Evolutionary conservation across 2,797 vertebrate genomes (phyloP).

Genomic region (Arvicola amphibius): DNA sequence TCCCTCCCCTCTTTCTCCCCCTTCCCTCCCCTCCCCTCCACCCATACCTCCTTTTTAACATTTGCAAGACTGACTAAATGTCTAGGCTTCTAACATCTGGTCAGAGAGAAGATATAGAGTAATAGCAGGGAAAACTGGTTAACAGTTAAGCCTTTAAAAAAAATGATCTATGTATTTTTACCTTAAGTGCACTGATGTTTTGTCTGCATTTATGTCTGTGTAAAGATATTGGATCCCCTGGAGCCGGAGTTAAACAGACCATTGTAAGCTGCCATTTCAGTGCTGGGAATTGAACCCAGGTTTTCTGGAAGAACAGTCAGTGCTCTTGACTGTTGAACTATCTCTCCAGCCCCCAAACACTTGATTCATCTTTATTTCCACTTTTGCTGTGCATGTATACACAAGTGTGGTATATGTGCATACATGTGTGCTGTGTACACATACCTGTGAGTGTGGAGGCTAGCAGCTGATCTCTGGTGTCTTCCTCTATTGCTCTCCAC

Average conservation of each 20-base stretch:
- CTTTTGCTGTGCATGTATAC: not conserved
- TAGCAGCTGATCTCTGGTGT: not conserved
- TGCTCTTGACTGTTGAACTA: not conserved
- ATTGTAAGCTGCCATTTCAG: not conserved
- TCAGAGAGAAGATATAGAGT: not conserved
- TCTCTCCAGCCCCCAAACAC: not conserved
- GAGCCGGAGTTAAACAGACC: not conserved
- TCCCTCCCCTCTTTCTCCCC: no score
- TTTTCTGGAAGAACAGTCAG: not conserved
- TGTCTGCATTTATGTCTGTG: not conserved
- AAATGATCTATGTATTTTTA: not conserved
- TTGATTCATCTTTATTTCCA: not conserved
- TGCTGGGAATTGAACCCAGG: not conserved
- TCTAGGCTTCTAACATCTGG: slow-evolving; percentile 4
- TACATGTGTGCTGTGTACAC: not conserved
- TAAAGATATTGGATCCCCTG: not conserved
- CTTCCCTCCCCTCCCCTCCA: no score
- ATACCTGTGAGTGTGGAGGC: not conserved
- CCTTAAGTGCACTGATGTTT: not conserved
- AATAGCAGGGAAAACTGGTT: not conserved
- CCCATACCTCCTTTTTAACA: not conserved
- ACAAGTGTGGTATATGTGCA: not conserved
- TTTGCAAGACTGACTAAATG: slow-evolving; percentile 5
- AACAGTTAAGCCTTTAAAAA: not conserved
- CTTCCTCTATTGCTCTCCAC: not conserved